Evolutionary conservation across 2,797 vertebrate genomes (phyloP).

Genomic region (Xiphophorus birchmanni): DNA sequence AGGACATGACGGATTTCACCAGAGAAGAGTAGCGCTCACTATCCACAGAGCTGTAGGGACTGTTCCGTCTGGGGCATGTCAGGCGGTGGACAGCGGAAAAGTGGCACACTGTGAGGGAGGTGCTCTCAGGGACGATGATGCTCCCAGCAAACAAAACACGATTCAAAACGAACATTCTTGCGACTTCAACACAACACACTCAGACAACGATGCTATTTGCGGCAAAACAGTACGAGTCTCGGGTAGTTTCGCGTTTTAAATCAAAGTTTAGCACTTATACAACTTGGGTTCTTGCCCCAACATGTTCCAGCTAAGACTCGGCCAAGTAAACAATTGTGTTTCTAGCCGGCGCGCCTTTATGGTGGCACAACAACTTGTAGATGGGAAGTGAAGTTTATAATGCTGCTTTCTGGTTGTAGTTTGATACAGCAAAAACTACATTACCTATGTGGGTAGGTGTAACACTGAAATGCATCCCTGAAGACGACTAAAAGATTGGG

Average conservation of each 20-base stretch:
- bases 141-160: constrained; percentile 40
- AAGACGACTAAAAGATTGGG: background rate
- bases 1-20: constrained; percentile 84
- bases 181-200: constrained; percentile 1
- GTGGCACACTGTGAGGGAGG: constrained; percentile 37
- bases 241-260: background rate
- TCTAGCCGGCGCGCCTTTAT: constrained; percentile 42
- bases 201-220: background rate
- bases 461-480: constrained; percentile 37
- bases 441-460: constrained; percentile 44
- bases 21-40: constrained; percentile 87
- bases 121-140: constrained; percentile 38
- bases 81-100: constrained; percentile 73
- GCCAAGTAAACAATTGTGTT: constrained; percentile 11
- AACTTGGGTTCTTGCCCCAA: constrained; percentile 43
- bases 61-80: constrained; percentile 82
- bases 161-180: constrained; percentile 59
- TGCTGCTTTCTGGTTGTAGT: rapidly evolving
- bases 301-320: constrained; percentile 26
- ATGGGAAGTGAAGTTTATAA: constrained; percentile 52
- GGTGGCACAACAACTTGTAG: constrained; percentile 27
- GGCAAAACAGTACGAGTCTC: background rate
- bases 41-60: constrained; percentile 85
- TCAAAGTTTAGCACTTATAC: background rate
- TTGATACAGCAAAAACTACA: constrained; percentile 40